phyloP scores from a whole-genome alignment of 1,140 invertebrate genomes.

The Pseudomyrmex dendroicus region DNA sequence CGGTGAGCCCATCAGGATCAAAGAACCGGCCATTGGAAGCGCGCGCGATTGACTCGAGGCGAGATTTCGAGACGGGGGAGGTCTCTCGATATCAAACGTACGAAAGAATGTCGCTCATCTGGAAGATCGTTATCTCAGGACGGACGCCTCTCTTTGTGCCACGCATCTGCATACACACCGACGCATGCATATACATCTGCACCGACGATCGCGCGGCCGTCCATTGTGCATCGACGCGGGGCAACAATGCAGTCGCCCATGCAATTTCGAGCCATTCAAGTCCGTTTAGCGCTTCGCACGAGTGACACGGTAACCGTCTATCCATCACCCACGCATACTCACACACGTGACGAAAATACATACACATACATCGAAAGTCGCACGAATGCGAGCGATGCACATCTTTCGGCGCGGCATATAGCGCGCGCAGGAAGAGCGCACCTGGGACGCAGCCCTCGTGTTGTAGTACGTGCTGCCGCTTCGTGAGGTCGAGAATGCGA shows the following conservation, averaged over 20 bases:
- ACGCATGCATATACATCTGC: slow-evolving; percentile 12
- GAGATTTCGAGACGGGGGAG: neutral
- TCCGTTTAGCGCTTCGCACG: slow-evolving; percentile 74
- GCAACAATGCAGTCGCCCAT: slow-evolving; percentile 64
- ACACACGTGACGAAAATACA: slow-evolving; percentile 47
- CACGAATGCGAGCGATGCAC: slow-evolving; percentile 27
- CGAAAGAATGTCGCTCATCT: slow-evolving; percentile 53
- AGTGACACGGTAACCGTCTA: slow-evolving; percentile 80
- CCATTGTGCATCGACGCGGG: slow-evolving; percentile 37
- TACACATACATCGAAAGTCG: neutral
- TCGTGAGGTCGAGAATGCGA: slow-evolving; percentile 48
- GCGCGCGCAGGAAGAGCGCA: slow-evolving; percentile 68
- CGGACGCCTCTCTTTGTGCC: slow-evolving; percentile 61
- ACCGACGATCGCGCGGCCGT: slow-evolving; percentile 4
- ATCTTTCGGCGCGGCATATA: slow-evolving; percentile 8
- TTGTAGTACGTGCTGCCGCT: slow-evolving; percentile 13
- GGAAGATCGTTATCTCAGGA: slow-evolving; percentile 56
- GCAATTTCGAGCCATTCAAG: slow-evolving; percentile 72
- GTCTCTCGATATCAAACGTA: slow-evolving; percentile 39
- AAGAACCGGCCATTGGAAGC: slow-evolving; percentile 10
- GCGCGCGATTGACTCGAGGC: slow-evolving; percentile 46
- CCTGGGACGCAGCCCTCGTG: slow-evolving; percentile 70
- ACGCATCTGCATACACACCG: slow-evolving; percentile 68
- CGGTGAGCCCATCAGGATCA: slow-evolving; percentile 7
- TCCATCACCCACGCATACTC: slow-evolving; percentile 83